A percentile compares a stretch with the other conserved stretches of the same genome.
Evolutionary conservation across 2,113 vertebrate genomes (phyloP).

Genomic region (Lontra canadensis): DNA sequence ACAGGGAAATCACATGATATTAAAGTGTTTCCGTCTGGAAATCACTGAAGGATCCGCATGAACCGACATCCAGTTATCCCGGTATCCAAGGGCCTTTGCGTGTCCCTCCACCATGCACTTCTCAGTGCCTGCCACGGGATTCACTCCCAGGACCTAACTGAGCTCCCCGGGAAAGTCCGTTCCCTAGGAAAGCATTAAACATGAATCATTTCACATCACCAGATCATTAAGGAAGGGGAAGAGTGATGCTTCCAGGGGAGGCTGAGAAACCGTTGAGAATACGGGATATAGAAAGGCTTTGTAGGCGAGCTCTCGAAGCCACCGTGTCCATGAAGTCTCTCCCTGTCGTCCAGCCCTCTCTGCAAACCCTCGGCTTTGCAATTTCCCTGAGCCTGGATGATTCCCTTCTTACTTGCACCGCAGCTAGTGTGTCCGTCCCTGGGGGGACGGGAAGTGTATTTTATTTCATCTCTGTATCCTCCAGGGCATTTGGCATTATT

Average conservation of each 20-base stretch:
- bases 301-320: background rate
- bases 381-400: background rate
- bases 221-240: constrained; percentile 37
- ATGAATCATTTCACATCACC: background rate
- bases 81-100: background rate
- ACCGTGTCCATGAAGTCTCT: background rate
- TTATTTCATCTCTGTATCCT: background rate
- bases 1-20: background rate
- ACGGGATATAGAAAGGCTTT: background rate
- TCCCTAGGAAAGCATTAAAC: constrained; percentile 26
- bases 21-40: background rate
- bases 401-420: background rate
- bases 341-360: background rate
- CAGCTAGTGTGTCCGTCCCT: background rate
- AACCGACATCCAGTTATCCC: background rate
- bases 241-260: background rate
- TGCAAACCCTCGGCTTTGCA: background rate
- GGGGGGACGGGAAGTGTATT: background rate
- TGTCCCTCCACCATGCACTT: background rate
- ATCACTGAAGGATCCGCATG: background rate
- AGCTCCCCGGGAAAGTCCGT: background rate
- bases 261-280: background rate
- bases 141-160: background rate
- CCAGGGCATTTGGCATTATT: background rate
- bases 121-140: background rate